Percentiles rank a stretch among this genome's conserved stretches.
Evolutionary conservation across 2,797 vertebrate species (phyloP).

Genomic region (Acipenser oxyrinchus): DNA sequence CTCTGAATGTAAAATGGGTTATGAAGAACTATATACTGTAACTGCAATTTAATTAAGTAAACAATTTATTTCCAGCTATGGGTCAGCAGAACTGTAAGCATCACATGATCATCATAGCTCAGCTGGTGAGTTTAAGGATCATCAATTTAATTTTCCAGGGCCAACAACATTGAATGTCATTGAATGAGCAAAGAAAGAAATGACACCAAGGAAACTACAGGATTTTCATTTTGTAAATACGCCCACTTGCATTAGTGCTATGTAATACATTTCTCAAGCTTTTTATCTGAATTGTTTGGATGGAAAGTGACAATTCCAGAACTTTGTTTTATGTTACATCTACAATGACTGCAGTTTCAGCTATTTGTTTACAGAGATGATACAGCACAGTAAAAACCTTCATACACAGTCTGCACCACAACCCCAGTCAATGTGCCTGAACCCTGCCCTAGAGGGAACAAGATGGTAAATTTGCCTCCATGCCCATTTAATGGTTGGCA

Average conservation of each 20-base stretch:
- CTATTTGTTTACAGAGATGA: no score
- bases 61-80: conserved; percentile 61
- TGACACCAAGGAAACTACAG: no score
- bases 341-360: no score
- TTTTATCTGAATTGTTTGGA: no score
- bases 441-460: conserved; percentile 4
- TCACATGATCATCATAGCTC: conserved; percentile 70
- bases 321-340: no score
- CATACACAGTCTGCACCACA: background rate
- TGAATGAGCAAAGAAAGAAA: no score
- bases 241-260: no score
- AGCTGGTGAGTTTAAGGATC: conserved; percentile 66
- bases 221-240: no score
- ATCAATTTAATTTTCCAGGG: background rate
- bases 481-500: conserved; percentile 12
- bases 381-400: no score
- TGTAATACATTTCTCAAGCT: no score
- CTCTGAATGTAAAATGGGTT: background rate
- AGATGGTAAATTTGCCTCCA: conserved; percentile 7
- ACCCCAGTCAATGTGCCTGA: background rate
- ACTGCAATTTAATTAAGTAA: background rate
- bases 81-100: conserved; percentile 86
- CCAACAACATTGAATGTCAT: background rate
- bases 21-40: background rate
- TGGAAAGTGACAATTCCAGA: no score